Base-by-base conservation (phyloP, 2,888 invertebrate species). In the Perizoma flavofasciatum region DNA sequence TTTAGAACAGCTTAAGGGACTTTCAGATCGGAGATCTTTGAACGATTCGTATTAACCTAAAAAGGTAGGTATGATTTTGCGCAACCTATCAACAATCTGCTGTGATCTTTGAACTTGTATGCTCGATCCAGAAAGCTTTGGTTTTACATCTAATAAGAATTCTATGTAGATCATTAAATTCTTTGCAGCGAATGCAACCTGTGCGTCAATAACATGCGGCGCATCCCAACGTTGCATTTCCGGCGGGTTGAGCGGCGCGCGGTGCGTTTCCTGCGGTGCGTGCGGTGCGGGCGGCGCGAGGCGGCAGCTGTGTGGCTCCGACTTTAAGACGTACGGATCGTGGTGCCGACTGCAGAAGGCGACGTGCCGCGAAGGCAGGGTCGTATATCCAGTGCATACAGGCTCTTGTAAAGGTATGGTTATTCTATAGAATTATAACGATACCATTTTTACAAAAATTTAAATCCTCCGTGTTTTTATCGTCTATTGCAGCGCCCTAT, bases 301-400 rank as follows among this genome's bases (percentile, higher is more conserved):
- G 37, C 83, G 88, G 0, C 89, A 88, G 61, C 92, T 96, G 59
- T 96, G 96, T 85, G 96, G 95, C 71, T 93, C 94, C 51, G 96
- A 97, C 90, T 94, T 94, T 71, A 92, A 93, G 71, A 96, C 96
- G 49, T 96, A 97, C 86, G 88, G 92, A 49, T 95, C 95, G 66
- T 96, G 96, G 96, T 96, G 96, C 86, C 95, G 96, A 68, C 95
- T 97, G 93, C 94, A 95, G 83, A 93, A 95, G 76, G 95, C 95
- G 75, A 94, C 96, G 32, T 97, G 97, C 83, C 93, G 93, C 73
- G 94, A 94, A 39, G 96, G 96, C 6, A 93, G 94, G 66, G 94
- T 96, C 70, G 94, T 96, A 70, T 95, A 96, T 74, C 95, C 96
- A 9, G 89, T 94, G 75, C 94, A 96, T 79, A 93, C 94, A 39